A percentile compares a stretch with the other conserved stretches of the same genome.
phyloP scores from a whole-genome alignment of 2,797 vertebrate species.

The Pangasius djambal region DNA sequence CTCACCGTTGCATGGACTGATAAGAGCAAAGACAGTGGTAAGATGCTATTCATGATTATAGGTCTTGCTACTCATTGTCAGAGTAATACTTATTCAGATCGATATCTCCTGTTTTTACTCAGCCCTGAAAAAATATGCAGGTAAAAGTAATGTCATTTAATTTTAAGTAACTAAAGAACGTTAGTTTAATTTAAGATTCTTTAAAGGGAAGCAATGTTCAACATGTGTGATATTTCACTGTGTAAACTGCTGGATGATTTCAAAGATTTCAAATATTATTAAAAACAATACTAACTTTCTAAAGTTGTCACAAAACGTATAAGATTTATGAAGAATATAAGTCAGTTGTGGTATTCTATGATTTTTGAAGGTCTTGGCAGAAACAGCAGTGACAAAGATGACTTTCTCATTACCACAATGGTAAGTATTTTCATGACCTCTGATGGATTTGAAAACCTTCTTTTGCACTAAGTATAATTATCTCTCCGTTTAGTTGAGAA shows the following conservation, averaged over 20 bases:
- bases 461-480: background rate
- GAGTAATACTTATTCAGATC: no score
- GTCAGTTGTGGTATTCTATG: background rate
- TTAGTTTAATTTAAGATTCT: background rate
- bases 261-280: no score
- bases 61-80: no score
- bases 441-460: background rate
- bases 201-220: background rate
- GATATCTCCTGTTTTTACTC: background rate
- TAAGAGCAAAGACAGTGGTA: conserved; percentile 81
- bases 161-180: background rate
- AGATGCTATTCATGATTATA: conserved; percentile 50
- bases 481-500: conserved; percentile 78
- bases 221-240: background rate
- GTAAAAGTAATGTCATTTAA: background rate
- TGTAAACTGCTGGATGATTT: background rate
- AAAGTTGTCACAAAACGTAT: no score
- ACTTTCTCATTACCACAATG: conserved; percentile 90
- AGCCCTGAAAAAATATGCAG: background rate
- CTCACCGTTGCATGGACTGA: conserved; percentile 70
- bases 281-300: background rate
- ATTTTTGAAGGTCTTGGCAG: conserved; percentile 78
- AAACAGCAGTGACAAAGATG: conserved; percentile 81
- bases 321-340: background rate
- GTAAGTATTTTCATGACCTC: conserved; percentile 70